Evolutionary conservation across 1,140 invertebrate genomes (phyloP), one percentile per base, ranked within the genome.

Genomic region (Musca domestica): DNA sequence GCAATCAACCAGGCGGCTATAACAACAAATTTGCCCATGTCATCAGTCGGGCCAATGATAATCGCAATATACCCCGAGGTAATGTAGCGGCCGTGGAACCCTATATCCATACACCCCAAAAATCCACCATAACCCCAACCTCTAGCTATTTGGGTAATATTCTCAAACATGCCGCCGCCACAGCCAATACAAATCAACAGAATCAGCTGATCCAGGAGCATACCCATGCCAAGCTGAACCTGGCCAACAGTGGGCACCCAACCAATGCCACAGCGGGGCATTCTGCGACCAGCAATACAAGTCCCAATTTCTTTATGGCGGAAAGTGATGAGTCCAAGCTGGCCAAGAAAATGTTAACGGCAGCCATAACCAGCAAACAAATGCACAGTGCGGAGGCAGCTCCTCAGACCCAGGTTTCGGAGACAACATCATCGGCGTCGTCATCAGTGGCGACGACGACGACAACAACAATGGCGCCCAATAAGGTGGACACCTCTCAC

Each of bases 31-130:
- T 71, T 15, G 22, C 47, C 12, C 67, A 71, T 46, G 67, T 67
- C 9, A 67, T 67, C 10, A 67, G 25, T 20, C 74, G 77, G 2
- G 23, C 6, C 9, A 77, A 75, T 9, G 69, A 70, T 12, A 73
- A 70, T 51, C 74, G 74, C 19, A 71, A 65, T 15, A 73, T 74
- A 72, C 80, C 84, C 49, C 77, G 87, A 73, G 89, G 89, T 20
- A 94, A 94, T 78, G 89, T 95, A 61, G 94, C 93, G 1, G 92
- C 94, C 7, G 92, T 96, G 2, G 94, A 95, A 76, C 94, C 94
- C 0, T 95, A 94, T 74, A 94, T 94, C 73, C 91, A 93, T 74
- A 90, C 92, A 72, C 91, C 91, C 9, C 89, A 90, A 20, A 79
- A 81, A 70, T 77, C 80, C 19, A 80, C 74, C n/a, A 76, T 79